Percentiles rank a stretch among this genome's conserved stretches.
These are phyloP conservation scores for Peromyscus maniculatus DNA, from an alignment of 2,113 vertebrate species.

Conservation along the genomic window DNA sequence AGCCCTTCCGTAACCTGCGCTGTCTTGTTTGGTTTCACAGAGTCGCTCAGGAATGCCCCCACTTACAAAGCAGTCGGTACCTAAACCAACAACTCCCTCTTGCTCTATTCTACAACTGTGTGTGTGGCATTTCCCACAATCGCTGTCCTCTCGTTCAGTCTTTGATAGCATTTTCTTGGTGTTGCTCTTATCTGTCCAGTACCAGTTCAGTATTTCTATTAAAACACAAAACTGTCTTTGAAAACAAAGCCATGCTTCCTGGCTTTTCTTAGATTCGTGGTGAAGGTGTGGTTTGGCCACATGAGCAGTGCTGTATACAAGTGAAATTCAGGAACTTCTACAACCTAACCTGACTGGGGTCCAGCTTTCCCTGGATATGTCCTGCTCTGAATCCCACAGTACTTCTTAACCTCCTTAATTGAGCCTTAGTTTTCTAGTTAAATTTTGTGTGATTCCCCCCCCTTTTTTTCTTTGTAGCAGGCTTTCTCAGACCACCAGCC, in stretches of 20 bases:
- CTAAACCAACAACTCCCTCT: slow-evolving; percentile 54
- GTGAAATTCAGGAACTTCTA: slow-evolving; percentile 54
- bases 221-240: slow-evolving; percentile 45
- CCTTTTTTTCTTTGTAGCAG: background rate
- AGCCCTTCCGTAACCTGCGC: slow-evolving; percentile 73
- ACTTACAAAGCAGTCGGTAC: slow-evolving; percentile 62
- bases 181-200: background rate
- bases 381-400: slow-evolving; percentile 28
- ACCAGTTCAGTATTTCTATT: slow-evolving; percentile 37
- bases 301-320: slow-evolving; percentile 31
- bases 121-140: slow-evolving; percentile 31
- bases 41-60: slow-evolving; percentile 73
- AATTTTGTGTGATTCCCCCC: background rate
- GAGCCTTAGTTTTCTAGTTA: slow-evolving; percentile 6
- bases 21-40: slow-evolving; percentile 73
- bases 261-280: slow-evolving; percentile 53
- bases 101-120: slow-evolving; percentile 13
- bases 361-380: slow-evolving; percentile 58
- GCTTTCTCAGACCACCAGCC: no score
- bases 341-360: slow-evolving; percentile 46
- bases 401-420: slow-evolving; percentile 27
- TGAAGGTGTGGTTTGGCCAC: slow-evolving; percentile 68
- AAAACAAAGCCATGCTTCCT: slow-evolving; percentile 29
- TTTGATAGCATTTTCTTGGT: slow-evolving; percentile 43
- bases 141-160: background rate